Conservation (phyloP, 2,888 invertebrate genomes). For the Bugula neritina region DNA sequence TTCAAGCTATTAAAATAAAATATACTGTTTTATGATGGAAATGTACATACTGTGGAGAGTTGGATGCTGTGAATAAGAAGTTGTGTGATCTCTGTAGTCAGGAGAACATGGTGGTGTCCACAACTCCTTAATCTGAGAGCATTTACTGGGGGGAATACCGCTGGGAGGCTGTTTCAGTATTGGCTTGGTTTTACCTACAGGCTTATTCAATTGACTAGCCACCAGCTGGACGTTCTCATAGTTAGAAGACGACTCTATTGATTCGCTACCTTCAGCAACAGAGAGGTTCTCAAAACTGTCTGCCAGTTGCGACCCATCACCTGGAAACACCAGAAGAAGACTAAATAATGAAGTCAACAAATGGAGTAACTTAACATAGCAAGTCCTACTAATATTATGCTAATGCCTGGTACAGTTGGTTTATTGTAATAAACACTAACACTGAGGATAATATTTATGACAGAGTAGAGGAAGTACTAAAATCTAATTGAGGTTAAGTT, state of each 20-base stretch:
- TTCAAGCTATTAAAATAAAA: no score
- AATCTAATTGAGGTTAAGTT: no score
- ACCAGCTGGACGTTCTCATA: conserved; percentile 1
- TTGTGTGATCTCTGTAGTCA: conserved; percentile 27
- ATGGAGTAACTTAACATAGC: not conserved
- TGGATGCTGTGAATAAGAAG: not conserved
- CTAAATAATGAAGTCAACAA: not conserved
- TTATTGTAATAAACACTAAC: no score
- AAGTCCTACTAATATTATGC: no score
- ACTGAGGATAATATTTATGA: no score
- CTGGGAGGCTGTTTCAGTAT: not conserved
- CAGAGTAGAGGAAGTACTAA: no score
- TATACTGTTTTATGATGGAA: no score
- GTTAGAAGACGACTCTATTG: not conserved
- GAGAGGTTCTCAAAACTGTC: conserved; percentile 25
- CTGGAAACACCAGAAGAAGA: not conserved
- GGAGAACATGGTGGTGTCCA: conserved; percentile 28
- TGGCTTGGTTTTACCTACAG: not conserved
- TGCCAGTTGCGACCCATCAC: conserved; percentile 12
- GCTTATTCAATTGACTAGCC: not conserved
- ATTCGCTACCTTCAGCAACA: not conserved
- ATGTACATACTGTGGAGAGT: not conserved
- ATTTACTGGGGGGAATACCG: not conserved
- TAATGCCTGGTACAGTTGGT: no score
- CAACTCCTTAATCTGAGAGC: conserved; percentile 26